Evolutionary conservation across 2,797 vertebrate genomes (phyloP), one percentile per base, ranked within the genome.

Genomic region (Poeciliopsis turneri): DNA sequence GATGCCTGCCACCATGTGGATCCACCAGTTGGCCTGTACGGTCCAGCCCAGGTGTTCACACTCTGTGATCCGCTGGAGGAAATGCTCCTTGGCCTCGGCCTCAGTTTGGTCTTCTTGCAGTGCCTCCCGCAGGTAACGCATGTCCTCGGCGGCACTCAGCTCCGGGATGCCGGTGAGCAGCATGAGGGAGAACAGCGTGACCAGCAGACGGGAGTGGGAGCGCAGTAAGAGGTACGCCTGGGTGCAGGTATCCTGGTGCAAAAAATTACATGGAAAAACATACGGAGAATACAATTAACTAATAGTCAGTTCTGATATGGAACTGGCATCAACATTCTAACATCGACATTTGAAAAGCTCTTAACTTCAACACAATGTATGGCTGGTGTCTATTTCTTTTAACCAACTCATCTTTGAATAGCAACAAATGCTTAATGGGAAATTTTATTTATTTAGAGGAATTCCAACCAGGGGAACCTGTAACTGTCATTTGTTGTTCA

Each of bases 101-200:
- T 95, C 93, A 0, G 53, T 69, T 45, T 90, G 90, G 0, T 92
- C 93, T 78, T 94, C 90, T 84, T 95, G 95, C 33, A 96, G 94
- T 0, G 94, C 95, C 70, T 92, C 92, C 30, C 93, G 91, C 86
- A 96, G 93, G 92, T 96, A 96, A 10, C 74, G 90, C 88, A 96
- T 94, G 88, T 96, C 95, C 79, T 94, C 91, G 1, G 94, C 84
- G 1, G 91, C 83, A 5, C 94, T 95, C 43, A 96, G 93, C 90
- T 96, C 95, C 0, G 95, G 95, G 78, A 96, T 96, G 43, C 96
- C 96, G 0, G 96, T 96, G 72, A 96, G 90, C 75, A 95, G 89
- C 96, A 96, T 96, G 81, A 96, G 93, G 78, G 95, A 95, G 93
- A 96, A 96, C 5, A 96, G 95, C 0, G 94, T 96, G 82, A 96